Base-by-base conservation (phyloP, 2,113 vertebrate genomes). In the Calyptommatus sinebrachiatus region DNA sequence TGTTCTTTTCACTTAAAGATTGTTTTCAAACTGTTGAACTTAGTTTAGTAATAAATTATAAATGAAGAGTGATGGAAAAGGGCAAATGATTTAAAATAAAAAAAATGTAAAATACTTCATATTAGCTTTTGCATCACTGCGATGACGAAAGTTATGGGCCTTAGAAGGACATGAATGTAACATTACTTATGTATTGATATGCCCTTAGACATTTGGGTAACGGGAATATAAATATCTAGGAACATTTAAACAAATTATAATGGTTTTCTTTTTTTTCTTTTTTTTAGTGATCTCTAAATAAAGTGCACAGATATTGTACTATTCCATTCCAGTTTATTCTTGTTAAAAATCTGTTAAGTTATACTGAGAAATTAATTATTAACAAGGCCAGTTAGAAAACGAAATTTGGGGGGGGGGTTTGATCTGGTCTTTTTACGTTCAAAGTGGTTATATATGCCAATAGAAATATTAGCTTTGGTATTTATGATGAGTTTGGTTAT, bases 1-100 rank as follows among this genome's bases (percentile, higher is more conserved):
- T 28, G 7, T 67, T 62, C 10, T 28, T 29, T 83, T 66, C 26
- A 46, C 28, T 81, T 87, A 46, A 76, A 77, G 78, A 31, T 73
- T 46, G 8, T 61, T 60, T 35, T 2, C 71, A 21, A 74, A 84
- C 77, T 2, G 72, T 29, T 72, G 67, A 71, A 70, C 63, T 76
- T 16, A 80, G 26, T 73, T 61, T n/a, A 76, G 4, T 48, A 31
- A 3, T 16, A 48, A 74, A 70, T 53, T 45, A 75, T 75, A 45
- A 62, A 61, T 46, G 73, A 41, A 26, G 46, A 8, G 11, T 9
- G 24, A 57, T 21, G 4, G 8, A 35, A 46, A 7, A 16, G 1
- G 35, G 41, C 29, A 26, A 8, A 12, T 41, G 45, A 22, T 50
- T 72, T 20, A 71, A 61, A 14, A 29, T 1, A 71, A 79, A 79